phyloP scores from a whole-genome alignment of 2,113 vertebrate species.

The Verasper variegatus region DNA sequence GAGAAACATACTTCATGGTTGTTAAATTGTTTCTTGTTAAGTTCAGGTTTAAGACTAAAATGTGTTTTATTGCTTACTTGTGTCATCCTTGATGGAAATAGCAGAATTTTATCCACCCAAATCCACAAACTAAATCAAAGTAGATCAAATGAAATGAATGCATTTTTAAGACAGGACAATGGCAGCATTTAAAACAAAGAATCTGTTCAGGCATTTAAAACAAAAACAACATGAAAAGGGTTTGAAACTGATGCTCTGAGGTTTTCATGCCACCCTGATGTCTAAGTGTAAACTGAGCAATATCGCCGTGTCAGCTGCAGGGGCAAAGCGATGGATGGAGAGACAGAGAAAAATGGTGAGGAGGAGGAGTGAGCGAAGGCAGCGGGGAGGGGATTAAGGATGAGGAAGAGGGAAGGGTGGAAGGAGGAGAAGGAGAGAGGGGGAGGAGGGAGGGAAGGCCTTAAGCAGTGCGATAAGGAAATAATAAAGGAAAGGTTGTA shows the following conservation, averaged over 20 bases:
- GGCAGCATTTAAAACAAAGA: slow-evolving; percentile 37
- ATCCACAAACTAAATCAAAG: slow-evolving; percentile 2
- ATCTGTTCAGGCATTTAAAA: not conserved
- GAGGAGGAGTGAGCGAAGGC: slow-evolving; percentile 21
- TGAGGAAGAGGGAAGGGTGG: not conserved
- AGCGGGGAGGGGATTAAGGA: slow-evolving; percentile 12
- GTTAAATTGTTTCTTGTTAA: slow-evolving; percentile 66
- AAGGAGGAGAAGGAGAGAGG: not conserved
- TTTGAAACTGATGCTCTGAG: slow-evolving; percentile 11
- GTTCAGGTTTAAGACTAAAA: slow-evolving; percentile 45
- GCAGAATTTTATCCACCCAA: slow-evolving; percentile 34
- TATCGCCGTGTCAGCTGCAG: slow-evolving; percentile 44
- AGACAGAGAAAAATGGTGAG: slow-evolving; percentile 19
- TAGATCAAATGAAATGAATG: slow-evolving; percentile 45
- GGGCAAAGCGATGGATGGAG: slow-evolving; percentile 36
- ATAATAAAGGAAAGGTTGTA: slow-evolving; percentile 71
- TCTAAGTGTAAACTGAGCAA: slow-evolving; percentile 54
- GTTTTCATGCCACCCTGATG: slow-evolving; percentile 35
- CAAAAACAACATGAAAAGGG: not conserved
- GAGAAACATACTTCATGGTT: slow-evolving; percentile 51
- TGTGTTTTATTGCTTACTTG: slow-evolving; percentile 57
- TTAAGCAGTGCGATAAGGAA: slow-evolving; percentile 71
- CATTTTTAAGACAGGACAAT: slow-evolving; percentile 23
- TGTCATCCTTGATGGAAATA: slow-evolving; percentile 31
- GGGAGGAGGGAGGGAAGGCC: slow-evolving; percentile 43